Percentiles rank a stretch among this genome's conserved stretches.
Evolutionary conservation across 2,888 invertebrate genomes (phyloP).

Genomic region (Ceraclea dissimilis): DNA sequence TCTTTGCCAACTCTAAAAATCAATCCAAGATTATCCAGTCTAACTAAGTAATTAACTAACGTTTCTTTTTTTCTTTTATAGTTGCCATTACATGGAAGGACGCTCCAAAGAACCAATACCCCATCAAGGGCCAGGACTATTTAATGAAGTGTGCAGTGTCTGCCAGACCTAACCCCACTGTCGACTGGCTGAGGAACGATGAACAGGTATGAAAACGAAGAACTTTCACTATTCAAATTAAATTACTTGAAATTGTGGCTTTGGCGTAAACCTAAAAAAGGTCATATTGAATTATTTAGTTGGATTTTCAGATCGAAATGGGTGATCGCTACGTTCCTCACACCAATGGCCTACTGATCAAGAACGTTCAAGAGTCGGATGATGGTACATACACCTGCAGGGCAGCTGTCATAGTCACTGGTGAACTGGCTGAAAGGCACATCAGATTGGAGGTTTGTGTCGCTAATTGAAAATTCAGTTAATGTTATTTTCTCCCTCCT

Average conservation of each 20-base stretch:
- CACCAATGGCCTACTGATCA: slow-evolving; percentile 68
- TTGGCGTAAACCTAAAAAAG: background rate
- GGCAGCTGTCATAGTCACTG: slow-evolving; percentile 76
- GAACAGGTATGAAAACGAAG: slow-evolving; percentile 49
- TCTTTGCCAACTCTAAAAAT: too few species aligned
- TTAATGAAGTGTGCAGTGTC: slow-evolving; percentile 76
- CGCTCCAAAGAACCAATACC: slow-evolving; percentile 76
- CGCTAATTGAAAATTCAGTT: background rate
- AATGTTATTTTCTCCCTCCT: slow-evolving; percentile 6
- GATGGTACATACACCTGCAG: slow-evolving; percentile 83
- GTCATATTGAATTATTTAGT: background rate
- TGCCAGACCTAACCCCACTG: slow-evolving; percentile 76
- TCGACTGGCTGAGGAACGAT: slow-evolving; percentile 79
- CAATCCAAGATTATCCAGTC: background rate
- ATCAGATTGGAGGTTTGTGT: slow-evolving; percentile 72
- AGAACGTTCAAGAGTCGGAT: slow-evolving; percentile 70
- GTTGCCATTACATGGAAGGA: slow-evolving; percentile 82
- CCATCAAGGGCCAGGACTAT: slow-evolving; percentile 67
- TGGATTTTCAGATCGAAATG: slow-evolving; percentile 48
- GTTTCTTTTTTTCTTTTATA: slow-evolving; percentile 34
- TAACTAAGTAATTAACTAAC: background rate
- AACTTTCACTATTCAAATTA: background rate
- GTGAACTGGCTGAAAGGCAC: slow-evolving; percentile 66
- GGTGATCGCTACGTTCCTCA: slow-evolving; percentile 67
- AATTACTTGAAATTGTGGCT: too few species aligned